These are phyloP conservation scores for Geococcyx californianus DNA, from an alignment of 2,113 vertebrate genomes.

Conservation along the genomic window DNA sequence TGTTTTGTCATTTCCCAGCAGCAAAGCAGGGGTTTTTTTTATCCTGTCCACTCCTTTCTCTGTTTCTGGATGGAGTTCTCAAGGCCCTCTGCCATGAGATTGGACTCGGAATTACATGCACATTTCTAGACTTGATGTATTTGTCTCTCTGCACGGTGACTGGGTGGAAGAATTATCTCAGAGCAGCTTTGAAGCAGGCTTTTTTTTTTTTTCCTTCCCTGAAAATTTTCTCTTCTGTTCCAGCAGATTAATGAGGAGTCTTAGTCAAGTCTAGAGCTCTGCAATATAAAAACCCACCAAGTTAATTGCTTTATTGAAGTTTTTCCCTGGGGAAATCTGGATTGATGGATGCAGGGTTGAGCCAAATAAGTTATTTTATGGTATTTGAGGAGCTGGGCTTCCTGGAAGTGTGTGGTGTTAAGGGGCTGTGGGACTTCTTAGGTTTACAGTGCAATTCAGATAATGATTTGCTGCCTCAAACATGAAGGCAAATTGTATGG, in stretches of 20 bases:
- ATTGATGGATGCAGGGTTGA: not conserved
- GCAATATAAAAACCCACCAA: not conserved
- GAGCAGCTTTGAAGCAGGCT: not conserved
- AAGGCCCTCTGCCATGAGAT: not conserved
- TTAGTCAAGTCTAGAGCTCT: not conserved
- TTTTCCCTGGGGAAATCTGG: not conserved
- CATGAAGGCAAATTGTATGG: no score
- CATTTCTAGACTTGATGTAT: not conserved
- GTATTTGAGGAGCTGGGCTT: not conserved
- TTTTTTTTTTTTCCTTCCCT: fast-evolving
- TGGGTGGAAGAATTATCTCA: not conserved
- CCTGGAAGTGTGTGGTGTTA: not conserved
- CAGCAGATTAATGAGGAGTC: not conserved
- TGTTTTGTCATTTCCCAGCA: not conserved
- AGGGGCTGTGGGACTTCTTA: not conserved
- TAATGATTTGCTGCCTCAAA: not conserved
- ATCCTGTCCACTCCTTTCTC: not conserved
- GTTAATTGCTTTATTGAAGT: not conserved
- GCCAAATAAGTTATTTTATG: not conserved
- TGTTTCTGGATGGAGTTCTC: not conserved
- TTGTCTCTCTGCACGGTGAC: not conserved
- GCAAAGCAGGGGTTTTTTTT: not conserved
- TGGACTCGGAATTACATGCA: not conserved
- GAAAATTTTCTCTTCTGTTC: not conserved
- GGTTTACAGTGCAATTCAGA: not conserved